Evolutionary conservation across 2,113 vertebrate genomes (phyloP).

Genomic region (Xiphophorus maculatus): DNA sequence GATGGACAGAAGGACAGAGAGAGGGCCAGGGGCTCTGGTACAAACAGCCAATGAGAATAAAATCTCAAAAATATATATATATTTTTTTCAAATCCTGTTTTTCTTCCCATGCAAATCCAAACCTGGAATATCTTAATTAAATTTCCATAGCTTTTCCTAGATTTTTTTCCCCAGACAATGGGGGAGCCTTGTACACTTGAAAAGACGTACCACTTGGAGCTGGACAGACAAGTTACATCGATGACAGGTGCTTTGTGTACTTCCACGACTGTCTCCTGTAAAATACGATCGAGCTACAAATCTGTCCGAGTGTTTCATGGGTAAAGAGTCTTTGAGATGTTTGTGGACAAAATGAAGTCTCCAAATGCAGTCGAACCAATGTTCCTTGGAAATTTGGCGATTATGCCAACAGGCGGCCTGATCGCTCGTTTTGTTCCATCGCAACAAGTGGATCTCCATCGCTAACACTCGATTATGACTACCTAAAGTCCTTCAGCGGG

Average conservation of each 20-base stretch:
- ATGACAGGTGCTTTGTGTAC: slow-evolving; percentile 1
- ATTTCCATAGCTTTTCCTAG: too few relatives aligned
- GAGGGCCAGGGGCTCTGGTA: too few relatives aligned
- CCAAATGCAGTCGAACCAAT: slow-evolving; percentile 25
- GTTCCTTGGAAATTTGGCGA: slow-evolving; percentile 29
- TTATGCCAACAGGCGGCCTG: slow-evolving; percentile 11
- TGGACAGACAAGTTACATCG: background rate
- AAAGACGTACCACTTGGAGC: background rate
- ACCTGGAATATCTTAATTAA: too few relatives aligned
- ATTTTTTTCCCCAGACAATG: too few relatives aligned
- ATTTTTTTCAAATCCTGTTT: too few relatives aligned
- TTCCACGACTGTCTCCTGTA: background rate
- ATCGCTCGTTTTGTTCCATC: slow-evolving; percentile 31
- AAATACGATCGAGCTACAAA: slow-evolving; percentile 24
- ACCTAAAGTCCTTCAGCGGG: slow-evolving; percentile 32
- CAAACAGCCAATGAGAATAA: too few relatives aligned
- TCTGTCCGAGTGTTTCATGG: slow-evolving; percentile 19
- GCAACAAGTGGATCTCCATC: slow-evolving; percentile 26
- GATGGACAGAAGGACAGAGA: too few relatives aligned
- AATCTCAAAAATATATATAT: too few relatives aligned
- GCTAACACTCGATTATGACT: slow-evolving; percentile 53
- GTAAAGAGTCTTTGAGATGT: slow-evolving; percentile 8
- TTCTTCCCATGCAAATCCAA: too few relatives aligned
- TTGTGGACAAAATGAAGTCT: slow-evolving; percentile 25
- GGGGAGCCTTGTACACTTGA: background rate